Conservation (phyloP, 2,888 invertebrate genomes). For the Stenichneumon culpator region DNA sequence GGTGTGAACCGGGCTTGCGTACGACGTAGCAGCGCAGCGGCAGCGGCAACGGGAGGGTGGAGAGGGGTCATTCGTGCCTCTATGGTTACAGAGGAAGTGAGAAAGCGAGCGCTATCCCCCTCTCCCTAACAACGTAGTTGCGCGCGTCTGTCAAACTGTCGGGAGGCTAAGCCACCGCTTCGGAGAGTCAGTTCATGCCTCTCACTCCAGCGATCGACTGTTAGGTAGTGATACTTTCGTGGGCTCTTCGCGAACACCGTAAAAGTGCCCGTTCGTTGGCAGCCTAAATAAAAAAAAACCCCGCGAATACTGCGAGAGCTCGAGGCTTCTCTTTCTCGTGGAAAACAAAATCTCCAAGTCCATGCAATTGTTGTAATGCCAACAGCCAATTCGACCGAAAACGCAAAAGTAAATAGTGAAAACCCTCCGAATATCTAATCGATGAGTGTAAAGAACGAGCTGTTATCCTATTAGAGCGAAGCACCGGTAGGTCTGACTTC, state of each 20-base stretch:
- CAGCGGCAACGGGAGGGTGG: not conserved
- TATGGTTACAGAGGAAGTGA: slow-evolving; percentile 2
- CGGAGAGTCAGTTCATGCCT: slow-evolving; percentile 7
- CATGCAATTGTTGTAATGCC: too few species aligned
- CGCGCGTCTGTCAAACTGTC: slow-evolving; percentile 49
- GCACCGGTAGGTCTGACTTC: not conserved
- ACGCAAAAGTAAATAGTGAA: not conserved
- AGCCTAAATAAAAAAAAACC: not conserved
- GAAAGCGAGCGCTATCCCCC: not conserved
- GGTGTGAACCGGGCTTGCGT: not conserved
- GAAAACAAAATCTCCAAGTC: not conserved
- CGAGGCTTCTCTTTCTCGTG: not conserved
- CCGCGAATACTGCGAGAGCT: not conserved
- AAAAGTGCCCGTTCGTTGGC: not conserved
- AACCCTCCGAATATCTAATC: not conserved
- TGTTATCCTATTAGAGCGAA: not conserved
- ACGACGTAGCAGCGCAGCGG: not conserved
- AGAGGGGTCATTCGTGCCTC: not conserved
- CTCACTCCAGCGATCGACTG: slow-evolving; percentile 8
- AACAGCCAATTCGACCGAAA: not conserved
- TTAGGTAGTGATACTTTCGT: not conserved
- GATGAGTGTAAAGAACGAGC: not conserved
- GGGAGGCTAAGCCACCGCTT: not conserved
- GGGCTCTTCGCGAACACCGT: not conserved
- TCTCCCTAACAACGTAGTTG: not conserved